Conservation (phyloP, 2,113 vertebrate species). For the Anguilla japonica region DNA sequence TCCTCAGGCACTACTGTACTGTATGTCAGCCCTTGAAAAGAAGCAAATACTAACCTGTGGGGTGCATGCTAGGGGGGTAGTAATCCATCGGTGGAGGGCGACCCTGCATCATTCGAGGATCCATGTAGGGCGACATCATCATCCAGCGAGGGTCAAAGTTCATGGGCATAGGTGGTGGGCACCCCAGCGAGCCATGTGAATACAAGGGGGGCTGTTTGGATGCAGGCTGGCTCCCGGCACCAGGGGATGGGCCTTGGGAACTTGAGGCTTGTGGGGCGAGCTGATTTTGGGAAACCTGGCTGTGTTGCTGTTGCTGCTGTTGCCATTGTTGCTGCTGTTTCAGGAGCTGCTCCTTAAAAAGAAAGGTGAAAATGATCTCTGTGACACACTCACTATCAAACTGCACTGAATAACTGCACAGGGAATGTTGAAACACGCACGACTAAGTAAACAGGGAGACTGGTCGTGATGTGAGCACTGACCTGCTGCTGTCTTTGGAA, state of each 20-base stretch:
- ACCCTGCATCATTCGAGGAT: slow-evolving; percentile 87
- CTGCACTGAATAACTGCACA: not conserved
- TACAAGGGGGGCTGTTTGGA: slow-evolving; percentile 73
- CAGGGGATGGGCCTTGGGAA: slow-evolving; percentile 66
- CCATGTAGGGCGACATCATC: slow-evolving; percentile 88
- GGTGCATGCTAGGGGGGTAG: slow-evolving; percentile 81
- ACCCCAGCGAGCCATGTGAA: slow-evolving; percentile 77
- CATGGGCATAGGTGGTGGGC: slow-evolving; percentile 82
- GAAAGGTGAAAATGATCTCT: not conserved
- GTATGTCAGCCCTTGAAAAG: not conserved
- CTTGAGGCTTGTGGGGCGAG: slow-evolving; percentile 69
- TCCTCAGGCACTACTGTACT: not conserved
- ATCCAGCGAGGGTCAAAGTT: slow-evolving; percentile 96
- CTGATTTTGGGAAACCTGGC: slow-evolving; percentile 66
- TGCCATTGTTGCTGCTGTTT: slow-evolving; percentile 44
- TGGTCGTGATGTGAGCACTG: slow-evolving; percentile 8
- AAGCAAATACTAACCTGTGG: slow-evolving; percentile 72
- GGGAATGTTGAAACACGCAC: not conserved
- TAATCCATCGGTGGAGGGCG: slow-evolving; percentile 85
- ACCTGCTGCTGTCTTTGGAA: slow-evolving; percentile 95
- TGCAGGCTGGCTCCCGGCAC: slow-evolving; percentile 61
- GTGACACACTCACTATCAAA: not conserved
- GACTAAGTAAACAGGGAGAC: not conserved
- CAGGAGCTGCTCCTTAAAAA: slow-evolving; percentile 79
- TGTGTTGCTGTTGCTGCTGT: slow-evolving; percentile 66